Evolutionary conservation across 2,797 vertebrate species (phyloP), one percentile per base, ranked within the genome.

Genomic region (Gephyroberyx darwinii): DNA sequence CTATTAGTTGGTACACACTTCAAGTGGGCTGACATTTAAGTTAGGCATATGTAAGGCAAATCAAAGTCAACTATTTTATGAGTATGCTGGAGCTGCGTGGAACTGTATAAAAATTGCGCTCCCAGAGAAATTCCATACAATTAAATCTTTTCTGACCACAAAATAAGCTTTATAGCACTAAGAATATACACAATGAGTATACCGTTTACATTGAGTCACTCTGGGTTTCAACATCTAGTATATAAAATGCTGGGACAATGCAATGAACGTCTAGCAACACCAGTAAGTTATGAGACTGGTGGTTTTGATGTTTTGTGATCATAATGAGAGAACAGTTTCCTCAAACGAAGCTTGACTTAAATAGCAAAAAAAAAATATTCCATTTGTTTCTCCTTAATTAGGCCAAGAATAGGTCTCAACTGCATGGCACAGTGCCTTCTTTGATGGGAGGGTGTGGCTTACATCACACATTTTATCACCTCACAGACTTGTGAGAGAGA

Each of bases 141-240:
- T 81, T 87, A 88, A 88, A 90, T 88, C 78, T 86, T 80, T 65
- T 68, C 70, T 56, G 54, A 72, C 80, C 77, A 60, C 74, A 80
- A 80, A 83, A 86, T 39, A 85, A 75, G 75, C 69, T 74, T 12
- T 3, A 47, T 77, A 65, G 84, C 69, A 64, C 58, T 41, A 62
- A 83, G 76, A 75, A 62, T 77, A 76, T 58, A 79, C 51, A 53
- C 75, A 6, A 51, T 6, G 17, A 69, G 65, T 39, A 35, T 75
- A 78, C 58, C 52, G 47, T 77, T 83, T 78, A 66, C 66, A 73
- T 52, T 66, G 39, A 81, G 62, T 22, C 70, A 8, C 70, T 69
- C 0, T 81, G 71, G 50, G 54, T 81, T 69, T 58, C 70, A 6
- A 74, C 54, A 75, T 80, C 83, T 58, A 54, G 65, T 81, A 65